Percentiles rank a stretch among this genome's conserved stretches.
These are phyloP conservation scores for Orientallactaga sibirica DNA, from an alignment of 2,797 vertebrate species.

Conservation along the genomic window DNA sequence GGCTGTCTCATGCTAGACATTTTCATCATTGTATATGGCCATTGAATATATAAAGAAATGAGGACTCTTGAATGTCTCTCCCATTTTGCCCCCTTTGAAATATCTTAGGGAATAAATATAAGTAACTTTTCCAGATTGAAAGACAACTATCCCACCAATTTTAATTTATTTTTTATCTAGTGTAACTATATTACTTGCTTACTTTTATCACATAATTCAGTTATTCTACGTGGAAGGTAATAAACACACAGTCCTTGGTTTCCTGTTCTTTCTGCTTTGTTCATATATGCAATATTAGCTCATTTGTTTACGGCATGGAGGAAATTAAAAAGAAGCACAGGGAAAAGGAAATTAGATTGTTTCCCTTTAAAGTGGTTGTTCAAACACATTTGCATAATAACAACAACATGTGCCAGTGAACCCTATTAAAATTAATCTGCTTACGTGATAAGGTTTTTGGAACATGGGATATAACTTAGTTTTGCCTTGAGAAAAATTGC, in stretches of 20 bases:
- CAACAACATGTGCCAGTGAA: slow-evolving; percentile 32
- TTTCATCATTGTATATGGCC: not conserved
- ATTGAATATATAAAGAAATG: not conserved
- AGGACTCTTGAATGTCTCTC: not conserved
- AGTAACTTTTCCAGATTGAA: not conserved
- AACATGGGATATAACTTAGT: slow-evolving; percentile 37
- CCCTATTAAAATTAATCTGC: slow-evolving; percentile 70
- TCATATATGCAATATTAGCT: slow-evolving; percentile 45
- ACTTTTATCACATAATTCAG: not conserved
- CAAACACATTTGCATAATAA: slow-evolving; percentile 67
- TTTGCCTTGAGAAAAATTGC: slow-evolving; percentile 30
- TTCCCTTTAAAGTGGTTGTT: slow-evolving; percentile 64
- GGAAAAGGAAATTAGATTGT: slow-evolving; percentile 67
- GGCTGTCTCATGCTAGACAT: not conserved
- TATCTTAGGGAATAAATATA: not conserved
- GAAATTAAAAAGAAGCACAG: slow-evolving; percentile 68
- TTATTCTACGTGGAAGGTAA: slow-evolving; percentile 56
- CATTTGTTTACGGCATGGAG: slow-evolving; percentile 55
- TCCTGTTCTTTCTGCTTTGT: slow-evolving; percentile 46
- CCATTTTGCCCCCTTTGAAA: not conserved
- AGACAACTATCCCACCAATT: not conserved
- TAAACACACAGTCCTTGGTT: slow-evolving; percentile 27
- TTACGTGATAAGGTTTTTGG: slow-evolving; percentile 64
- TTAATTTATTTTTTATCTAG: slow-evolving; percentile 46
- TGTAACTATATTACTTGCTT: slow-evolving; percentile 10